phyloP scores from a whole-genome alignment of 2,797 vertebrate genomes.

The Malacoraja senta region DNA sequence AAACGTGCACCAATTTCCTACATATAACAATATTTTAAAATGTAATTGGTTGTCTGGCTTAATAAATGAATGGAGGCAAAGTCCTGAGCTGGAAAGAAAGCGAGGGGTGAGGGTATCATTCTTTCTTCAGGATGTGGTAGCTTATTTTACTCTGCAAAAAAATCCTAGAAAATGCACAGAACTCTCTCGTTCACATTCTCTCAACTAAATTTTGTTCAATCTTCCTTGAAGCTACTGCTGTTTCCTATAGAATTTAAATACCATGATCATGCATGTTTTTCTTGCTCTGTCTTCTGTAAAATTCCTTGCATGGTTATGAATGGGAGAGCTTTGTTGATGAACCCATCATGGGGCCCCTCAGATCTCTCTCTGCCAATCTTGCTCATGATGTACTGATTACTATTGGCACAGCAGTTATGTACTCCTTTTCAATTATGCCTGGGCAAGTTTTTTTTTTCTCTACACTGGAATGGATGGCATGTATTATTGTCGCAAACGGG shows the following conservation, averaged over 20 bases:
- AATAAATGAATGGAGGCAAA: not conserved
- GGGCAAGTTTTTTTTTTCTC: not conserved
- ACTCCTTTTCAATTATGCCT: not conserved
- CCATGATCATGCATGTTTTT: not conserved
- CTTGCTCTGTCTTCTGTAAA: not conserved
- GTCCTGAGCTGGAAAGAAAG: not conserved
- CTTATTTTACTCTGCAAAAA: not conserved
- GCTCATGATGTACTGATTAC: not conserved
- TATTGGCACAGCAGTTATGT: conserved; percentile 31
- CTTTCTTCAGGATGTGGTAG: conserved; percentile 22
- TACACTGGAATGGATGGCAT: not conserved
- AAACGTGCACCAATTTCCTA: too few species aligned
- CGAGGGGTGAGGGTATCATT: not conserved
- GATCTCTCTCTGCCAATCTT: not conserved
- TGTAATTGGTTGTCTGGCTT: not conserved
- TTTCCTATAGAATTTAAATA: not conserved
- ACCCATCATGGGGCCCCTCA: conserved; percentile 14
- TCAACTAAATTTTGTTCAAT: not conserved
- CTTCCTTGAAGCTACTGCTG: not conserved
- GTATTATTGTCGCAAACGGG: not conserved
- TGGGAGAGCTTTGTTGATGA: not conserved
- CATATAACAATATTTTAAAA: not conserved
- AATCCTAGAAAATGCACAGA: not conserved
- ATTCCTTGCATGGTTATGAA: not conserved
- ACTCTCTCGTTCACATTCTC: not conserved